A percentile compares a stretch with the other conserved stretches of the same genome.
Evolutionary conservation across 2,113 vertebrate genomes (phyloP).

Genomic region (Anthoscopus minutus): DNA sequence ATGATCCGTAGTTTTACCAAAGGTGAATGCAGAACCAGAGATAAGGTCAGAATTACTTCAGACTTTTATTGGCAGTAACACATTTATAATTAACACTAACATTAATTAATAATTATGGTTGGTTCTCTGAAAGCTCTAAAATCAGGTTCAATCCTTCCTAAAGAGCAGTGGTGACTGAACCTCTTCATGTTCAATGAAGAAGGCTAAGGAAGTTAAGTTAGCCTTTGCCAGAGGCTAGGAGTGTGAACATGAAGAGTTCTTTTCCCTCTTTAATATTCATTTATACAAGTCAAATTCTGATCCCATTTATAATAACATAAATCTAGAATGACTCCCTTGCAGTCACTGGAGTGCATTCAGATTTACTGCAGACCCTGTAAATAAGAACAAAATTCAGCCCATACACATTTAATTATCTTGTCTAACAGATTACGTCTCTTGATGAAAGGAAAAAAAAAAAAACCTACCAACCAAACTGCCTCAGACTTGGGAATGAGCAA

Average conservation of each 20-base stretch:
- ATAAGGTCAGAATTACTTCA: background rate
- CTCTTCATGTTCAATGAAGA: background rate
- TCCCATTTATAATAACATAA: constrained; percentile 44
- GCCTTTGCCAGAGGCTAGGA: constrained; percentile 1
- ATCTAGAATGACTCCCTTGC: background rate
- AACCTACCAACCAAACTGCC: background rate
- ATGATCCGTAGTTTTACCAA: background rate
- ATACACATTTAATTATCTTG: constrained; percentile 27
- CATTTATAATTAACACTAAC: background rate
- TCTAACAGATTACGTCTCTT: background rate
- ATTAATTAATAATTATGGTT: background rate
- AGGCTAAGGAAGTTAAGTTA: background rate
- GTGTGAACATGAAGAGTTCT: background rate
- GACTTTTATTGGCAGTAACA: background rate
- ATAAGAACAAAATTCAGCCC: constrained; percentile 13
- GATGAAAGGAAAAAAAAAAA: background rate
- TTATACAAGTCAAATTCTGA: constrained; percentile 42
- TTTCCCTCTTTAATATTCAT: constrained; percentile 36
- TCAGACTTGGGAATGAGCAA: constrained; percentile 19
- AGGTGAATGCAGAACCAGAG: background rate
- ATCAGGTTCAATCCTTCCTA: background rate
- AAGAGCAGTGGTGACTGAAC: background rate
- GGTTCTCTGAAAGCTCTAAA: background rate
- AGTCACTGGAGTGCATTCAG: constrained; percentile 1
- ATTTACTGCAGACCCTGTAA: constrained; percentile 44